Base-by-base conservation (phyloP, 1,140 invertebrate species). In the Drosophila erecta region DNA sequence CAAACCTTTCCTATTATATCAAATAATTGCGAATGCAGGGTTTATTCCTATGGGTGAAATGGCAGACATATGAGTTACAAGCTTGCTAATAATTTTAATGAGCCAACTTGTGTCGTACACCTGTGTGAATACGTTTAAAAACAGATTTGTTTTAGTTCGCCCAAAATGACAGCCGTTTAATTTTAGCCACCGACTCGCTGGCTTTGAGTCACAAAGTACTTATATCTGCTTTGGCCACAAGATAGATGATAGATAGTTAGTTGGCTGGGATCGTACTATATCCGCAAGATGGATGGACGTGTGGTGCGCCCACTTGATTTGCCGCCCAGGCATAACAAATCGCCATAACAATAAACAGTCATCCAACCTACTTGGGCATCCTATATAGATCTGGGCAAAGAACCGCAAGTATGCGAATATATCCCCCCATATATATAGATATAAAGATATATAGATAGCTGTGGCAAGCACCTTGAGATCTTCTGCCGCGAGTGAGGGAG, bases 81-180 rank as follows among this genome's bases (percentile, higher is more conserved):
- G 41, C 47, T 78, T 69, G 81, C 83, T 86, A 86, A 87, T 83
- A 72, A 87, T 89, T 87, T 87, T 89, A 87, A 87, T 87, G 84
- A 87, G 83, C 71, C 83, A 89, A 89, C 75, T 83, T 79, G 61
- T 79, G 79, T 73, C 71, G 37, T 87, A 89, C 83, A 87, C 83
- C 83, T 87, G 83, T 87, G 83, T 60, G 62, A 83, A 87, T 89
- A 62, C 84, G 83, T 87, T 87, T 87, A 87, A 86, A 89, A 89
- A 87, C 71, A 83, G 83, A 87, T 87, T 89, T 87, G 49, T 87
- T 86, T 85, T 61, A 62, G 73, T 71, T 81, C 49, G 43, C 44
- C 59, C 47, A 74, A 67, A 22, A 57, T 60, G 81, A 84, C 79
- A 85, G 61, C 24, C 61, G 44, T 86, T 86, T 86, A 86, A 87